Evolutionary conservation across 2,888 invertebrate species (phyloP), one percentile per base, ranked within the genome.

Genomic region (Lampropteryx suffumata): DNA sequence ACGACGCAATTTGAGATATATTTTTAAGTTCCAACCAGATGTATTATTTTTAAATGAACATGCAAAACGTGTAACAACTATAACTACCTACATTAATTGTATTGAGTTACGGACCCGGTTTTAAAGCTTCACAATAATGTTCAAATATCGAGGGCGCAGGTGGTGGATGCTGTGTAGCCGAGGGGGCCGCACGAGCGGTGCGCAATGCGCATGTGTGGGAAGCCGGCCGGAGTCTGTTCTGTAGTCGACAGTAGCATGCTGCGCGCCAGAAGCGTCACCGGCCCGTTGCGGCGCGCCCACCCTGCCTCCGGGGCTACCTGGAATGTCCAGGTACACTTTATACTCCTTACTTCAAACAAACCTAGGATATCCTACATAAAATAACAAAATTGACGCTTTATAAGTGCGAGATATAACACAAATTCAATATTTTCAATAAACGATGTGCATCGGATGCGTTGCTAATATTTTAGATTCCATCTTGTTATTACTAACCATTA

Each of bases 241-340:
- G 72, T 81, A 81, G 32, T 32, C 48, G 41, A 24, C 85, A 87
- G 90, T 88, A 77, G 71, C 71, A 90, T 89, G 88, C 76, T 76
- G 69, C 88, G 90, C 71, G 90, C 87, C 71, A 81, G 89, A 73
- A 90, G 90, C 73, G 90, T 90, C 65, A 86, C 90, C 54, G 93
- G 93, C 62, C 92, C 93, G 67, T 82, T 94, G 69, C 91, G 94
- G 65, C 91, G 94, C 54, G 94, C 94, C 59, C 94, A 94, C 89
- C 94, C 94, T 59, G 94, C 94, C 64, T 94, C 95, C 59, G 95
- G 95, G 58, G 95, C 95, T 69, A 94, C 95, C 83, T 95, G 95
- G 95, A 95, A 95, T 77, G 95, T 95, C 64, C 94, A 94, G 92
- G 92, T 92, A 91, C 66, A 54, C 57, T 45, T 32, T 36, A 21